Conservation (phyloP, 2,113 vertebrate genomes). For the Pseudonaja textilis region DNA sequence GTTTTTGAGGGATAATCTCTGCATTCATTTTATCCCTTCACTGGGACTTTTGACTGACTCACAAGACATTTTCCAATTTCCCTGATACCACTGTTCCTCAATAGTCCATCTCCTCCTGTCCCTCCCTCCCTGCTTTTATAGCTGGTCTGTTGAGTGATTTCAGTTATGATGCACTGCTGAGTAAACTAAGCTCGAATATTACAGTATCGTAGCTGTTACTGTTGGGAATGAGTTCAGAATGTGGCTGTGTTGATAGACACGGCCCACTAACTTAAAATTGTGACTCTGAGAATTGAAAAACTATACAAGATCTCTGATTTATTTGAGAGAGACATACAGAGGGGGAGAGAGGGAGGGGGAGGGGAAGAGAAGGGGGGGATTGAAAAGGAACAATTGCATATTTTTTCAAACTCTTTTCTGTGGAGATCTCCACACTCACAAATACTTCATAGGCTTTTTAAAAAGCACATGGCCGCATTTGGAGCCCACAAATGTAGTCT, state of each 20-base stretch:
- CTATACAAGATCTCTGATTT: background rate
- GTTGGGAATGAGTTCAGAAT: background rate
- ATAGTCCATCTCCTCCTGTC: background rate
- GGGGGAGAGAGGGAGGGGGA: background rate
- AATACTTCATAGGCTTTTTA: background rate
- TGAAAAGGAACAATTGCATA: background rate
- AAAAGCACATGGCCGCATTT: background rate
- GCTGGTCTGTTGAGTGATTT: background rate
- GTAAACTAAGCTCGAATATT: background rate
- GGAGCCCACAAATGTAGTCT: background rate
- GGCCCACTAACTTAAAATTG: background rate
- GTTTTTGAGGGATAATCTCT: background rate
- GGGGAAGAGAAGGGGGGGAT: no score
- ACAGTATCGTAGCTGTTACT: background rate
- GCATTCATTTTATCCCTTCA: background rate
- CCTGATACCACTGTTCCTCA: background rate
- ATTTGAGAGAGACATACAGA: background rate
- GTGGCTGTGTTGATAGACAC: background rate
- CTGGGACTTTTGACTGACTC: background rate
- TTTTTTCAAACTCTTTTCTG: background rate
- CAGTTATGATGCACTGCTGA: background rate
- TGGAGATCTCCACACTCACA: background rate
- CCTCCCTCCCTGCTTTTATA: background rate
- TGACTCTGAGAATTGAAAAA: background rate
- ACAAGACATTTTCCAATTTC: background rate